A percentile compares a stretch with the other conserved stretches of the same genome.
Evolutionary conservation across 2,113 vertebrate genomes (phyloP).

Genomic region (Nerophis lumbriciformis): DNA sequence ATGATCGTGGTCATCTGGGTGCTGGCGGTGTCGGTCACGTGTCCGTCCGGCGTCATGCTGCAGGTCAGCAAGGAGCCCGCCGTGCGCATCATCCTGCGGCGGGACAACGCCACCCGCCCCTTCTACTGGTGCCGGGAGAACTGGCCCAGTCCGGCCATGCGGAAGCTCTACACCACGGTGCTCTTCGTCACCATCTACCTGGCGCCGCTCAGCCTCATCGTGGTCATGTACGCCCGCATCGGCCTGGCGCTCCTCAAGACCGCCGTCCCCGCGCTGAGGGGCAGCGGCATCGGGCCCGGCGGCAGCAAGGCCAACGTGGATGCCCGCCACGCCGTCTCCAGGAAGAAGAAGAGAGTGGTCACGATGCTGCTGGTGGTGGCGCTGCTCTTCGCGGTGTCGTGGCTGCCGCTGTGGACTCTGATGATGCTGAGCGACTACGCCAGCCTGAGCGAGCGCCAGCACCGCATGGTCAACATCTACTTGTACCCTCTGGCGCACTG

Average conservation of each 20-base stretch:
- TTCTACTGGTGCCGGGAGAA: slow-evolving; percentile 89
- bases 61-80: slow-evolving; percentile 78
- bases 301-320: slow-evolving; percentile 44
- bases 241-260: slow-evolving; percentile 76
- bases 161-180: slow-evolving; percentile 88
- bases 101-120: slow-evolving; percentile 63
- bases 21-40: slow-evolving; percentile 82
- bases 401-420: slow-evolving; percentile 90
- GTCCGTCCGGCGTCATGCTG: slow-evolving; percentile 86
- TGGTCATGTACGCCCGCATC: slow-evolving; percentile 82
- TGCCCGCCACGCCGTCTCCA: slow-evolving; percentile 58
- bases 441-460: slow-evolving; percentile 69
- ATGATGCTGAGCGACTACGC: slow-evolving; percentile 91
- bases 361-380: slow-evolving; percentile 84
- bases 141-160: slow-evolving; percentile 84
- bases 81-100: slow-evolving; percentile 71
- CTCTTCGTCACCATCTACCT: slow-evolving; percentile 89
- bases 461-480: slow-evolving; percentile 82
- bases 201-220: slow-evolving; percentile 80
- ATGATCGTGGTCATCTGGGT: slow-evolving; percentile 81
- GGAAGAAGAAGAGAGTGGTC: slow-evolving; percentile 80
- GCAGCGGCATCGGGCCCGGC: slow-evolving; percentile 9
- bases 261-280: slow-evolving; percentile 17
- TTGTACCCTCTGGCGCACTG: slow-evolving; percentile 88
- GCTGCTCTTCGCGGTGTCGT: slow-evolving; percentile 84